Evolutionary conservation across 2,888 invertebrate species (phyloP).

Genomic region (Diaprepes abbreviatus): DNA sequence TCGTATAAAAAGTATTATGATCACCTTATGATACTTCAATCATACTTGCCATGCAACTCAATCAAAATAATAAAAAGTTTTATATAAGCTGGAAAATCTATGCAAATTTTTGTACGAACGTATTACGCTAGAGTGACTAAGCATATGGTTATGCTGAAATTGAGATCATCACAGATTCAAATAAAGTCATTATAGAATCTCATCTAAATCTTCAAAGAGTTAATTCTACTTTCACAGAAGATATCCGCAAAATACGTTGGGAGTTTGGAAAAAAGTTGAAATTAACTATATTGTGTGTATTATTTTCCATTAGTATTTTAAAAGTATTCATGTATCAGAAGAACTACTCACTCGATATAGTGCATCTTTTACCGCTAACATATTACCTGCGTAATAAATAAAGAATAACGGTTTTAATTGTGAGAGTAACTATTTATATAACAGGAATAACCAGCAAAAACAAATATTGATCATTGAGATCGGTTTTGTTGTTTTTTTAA

Average conservation of each 20-base stretch:
- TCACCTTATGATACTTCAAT: background rate
- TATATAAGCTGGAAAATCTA: background rate
- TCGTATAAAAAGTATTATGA: background rate
- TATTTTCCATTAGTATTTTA: too few species aligned
- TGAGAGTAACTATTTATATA: too few species aligned
- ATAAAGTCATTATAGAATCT: conserved; percentile 49
- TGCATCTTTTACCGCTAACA: too few species aligned
- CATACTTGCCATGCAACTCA: background rate
- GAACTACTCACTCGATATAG: too few species aligned
- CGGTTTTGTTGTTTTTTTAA: too few species aligned
- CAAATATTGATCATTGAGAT: too few species aligned
- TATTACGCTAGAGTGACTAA: conserved; percentile 13
- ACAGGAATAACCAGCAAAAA: too few species aligned
- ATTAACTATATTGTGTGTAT: background rate
- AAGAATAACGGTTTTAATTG: too few species aligned
- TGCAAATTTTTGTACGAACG: background rate
- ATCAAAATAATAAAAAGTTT: background rate
- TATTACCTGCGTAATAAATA: too few species aligned
- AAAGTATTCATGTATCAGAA: too few species aligned
- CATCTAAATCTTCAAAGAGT: conserved; percentile 12
- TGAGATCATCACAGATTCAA: conserved; percentile 40
- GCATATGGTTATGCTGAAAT: conserved; percentile 3
- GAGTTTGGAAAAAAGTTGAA: background rate
- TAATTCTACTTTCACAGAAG: conserved; percentile 7
- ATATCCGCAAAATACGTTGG: background rate